phyloP scores from a whole-genome alignment of 2,888 invertebrate species.

The Ormyrus nitidulus region DNA sequence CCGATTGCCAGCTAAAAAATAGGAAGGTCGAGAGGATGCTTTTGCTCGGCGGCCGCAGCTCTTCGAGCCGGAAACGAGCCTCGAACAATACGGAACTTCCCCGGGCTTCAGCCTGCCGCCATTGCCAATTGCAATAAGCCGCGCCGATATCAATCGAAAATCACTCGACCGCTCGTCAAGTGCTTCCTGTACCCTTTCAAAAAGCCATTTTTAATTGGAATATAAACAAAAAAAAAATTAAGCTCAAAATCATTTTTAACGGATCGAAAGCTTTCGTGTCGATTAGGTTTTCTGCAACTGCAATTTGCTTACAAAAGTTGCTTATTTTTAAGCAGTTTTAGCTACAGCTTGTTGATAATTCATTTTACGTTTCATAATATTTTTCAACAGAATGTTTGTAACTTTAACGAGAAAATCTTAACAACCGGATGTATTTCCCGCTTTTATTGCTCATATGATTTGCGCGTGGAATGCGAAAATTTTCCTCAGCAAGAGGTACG shows the following conservation, averaged over 20 bases:
- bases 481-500: constrained; percentile 23
- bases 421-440: constrained; percentile 28
- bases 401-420: background rate
- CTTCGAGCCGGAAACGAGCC: constrained; percentile 29
- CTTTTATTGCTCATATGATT: constrained; percentile 10
- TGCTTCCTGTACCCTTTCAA: constrained; percentile 23
- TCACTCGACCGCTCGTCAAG: constrained; percentile 35
- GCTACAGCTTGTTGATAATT: too few species aligned
- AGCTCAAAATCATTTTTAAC: background rate
- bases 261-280: background rate
- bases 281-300: background rate
- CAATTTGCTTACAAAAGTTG: too few species aligned
- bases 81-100: constrained; percentile 35
- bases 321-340: too few species aligned
- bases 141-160: constrained; percentile 33
- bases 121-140: constrained; percentile 42
- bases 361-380: too few species aligned
- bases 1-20: background rate
- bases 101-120: constrained; percentile 20
- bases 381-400: background rate
- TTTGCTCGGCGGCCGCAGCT: constrained; percentile 2
- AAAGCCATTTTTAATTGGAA: constrained; percentile 26
- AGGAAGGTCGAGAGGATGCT: constrained; percentile 26
- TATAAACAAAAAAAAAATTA: background rate
- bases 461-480: constrained; percentile 25